Percentiles rank a stretch among this genome's conserved stretches.
phyloP scores from a whole-genome alignment of 1,140 invertebrate genomes.

The Trichonephila clavipes region DNA sequence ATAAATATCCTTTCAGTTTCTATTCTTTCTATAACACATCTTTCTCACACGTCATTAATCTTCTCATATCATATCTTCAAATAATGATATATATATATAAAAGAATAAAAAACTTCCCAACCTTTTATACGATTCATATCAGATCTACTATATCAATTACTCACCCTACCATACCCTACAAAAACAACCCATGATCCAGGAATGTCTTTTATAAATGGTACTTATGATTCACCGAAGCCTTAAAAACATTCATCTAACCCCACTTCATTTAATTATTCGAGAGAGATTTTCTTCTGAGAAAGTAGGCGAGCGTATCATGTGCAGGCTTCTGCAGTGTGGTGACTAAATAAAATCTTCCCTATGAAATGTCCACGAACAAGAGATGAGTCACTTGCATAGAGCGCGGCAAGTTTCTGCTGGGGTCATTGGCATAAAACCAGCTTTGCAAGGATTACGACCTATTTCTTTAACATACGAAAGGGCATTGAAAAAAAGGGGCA shows the following conservation, averaged over 20 bases:
- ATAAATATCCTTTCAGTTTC: no score
- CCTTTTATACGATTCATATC: background rate
- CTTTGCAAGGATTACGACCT: conserved; percentile 6
- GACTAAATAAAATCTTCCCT: background rate
- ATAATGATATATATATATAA: no score
- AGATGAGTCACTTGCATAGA: background rate
- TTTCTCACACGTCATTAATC: no score
- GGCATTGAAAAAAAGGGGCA: background rate
- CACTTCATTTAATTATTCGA: conserved; percentile 2
- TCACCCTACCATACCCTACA: background rate
- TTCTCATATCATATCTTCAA: no score
- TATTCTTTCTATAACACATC: no score
- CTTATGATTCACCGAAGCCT: background rate
- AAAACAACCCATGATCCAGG: background rate
- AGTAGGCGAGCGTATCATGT: background rate
- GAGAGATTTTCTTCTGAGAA: conserved; percentile 28
- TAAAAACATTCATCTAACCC: conserved; percentile 1
- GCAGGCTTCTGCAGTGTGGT: background rate
- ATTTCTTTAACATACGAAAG: background rate
- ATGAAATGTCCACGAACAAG: background rate
- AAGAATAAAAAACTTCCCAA: background rate
- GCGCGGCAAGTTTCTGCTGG: background rate
- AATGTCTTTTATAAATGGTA: background rate
- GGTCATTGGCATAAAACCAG: conserved; percentile 26
- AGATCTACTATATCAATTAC: background rate